Base-by-base conservation (phyloP, 2,113 vertebrate genomes). In the Platichthys stellatus region DNA sequence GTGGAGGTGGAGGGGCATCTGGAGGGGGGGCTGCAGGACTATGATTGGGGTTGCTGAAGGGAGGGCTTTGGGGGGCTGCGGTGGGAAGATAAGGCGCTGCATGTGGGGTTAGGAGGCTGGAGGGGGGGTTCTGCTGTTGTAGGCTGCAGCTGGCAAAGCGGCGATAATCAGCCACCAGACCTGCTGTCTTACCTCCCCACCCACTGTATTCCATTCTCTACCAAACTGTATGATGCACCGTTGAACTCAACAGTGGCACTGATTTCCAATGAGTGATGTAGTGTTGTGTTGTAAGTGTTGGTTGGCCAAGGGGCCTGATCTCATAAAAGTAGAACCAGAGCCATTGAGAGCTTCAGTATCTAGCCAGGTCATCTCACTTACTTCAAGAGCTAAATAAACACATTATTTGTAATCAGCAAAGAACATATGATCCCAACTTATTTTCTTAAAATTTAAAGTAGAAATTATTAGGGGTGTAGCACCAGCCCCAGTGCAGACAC, bases 31-130 rank as follows among this genome's bases (percentile, higher is more conserved):
- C 86, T 88, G 86, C 86, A 78, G 86, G 78, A 83, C 85, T 85
- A 76, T 78, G 84, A 91, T 85, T 87, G 81, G 83, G 81, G 68
- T 82, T 71, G 81, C 86, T 86, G 80, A 80, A 82, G 86, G 84
- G 87, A 89, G 72, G 81, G 88, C 90, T 91, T 87, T 84, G 82
- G 87, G 90, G 90, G 86, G 81, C 89, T 91, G 92, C 23, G 78
- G 83, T 82, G 74, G 60, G 76, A 84, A 93, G 92, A 93, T 91
- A 93, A 92, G 87, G 78, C 77, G 63, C 76, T 89, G 85, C 80
- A 80, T 91, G 90, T 73, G 81, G 76, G 80, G 81, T 86, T 78
- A 38, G 83, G 76, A 81, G 78, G 76, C 80, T 70, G 67, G 66
- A 64, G 26, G 68, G 66, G 75, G 65, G 54, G 47, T 13, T 38